Evolutionary conservation across 2,888 invertebrate species (phyloP).

Genomic region (Stenolophus ochropezus): DNA sequence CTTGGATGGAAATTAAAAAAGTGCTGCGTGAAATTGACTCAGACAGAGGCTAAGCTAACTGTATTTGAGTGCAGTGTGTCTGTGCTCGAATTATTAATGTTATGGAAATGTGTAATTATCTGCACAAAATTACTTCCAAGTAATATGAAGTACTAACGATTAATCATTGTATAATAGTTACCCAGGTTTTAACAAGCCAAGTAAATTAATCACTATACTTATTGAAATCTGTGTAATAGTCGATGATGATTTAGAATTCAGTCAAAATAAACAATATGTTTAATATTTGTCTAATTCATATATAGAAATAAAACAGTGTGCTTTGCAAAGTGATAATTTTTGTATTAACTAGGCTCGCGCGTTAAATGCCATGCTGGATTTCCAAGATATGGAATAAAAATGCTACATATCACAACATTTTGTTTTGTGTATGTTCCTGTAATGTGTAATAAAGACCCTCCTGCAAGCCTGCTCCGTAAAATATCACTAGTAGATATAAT

Average conservation of each 20-base stretch:
- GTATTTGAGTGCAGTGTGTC: not conserved
- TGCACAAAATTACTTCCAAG: not conserved
- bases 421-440: too few relatives aligned
- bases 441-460: too few relatives aligned
- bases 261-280: too few relatives aligned
- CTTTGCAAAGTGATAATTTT: too few relatives aligned
- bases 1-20: constrained; percentile 27
- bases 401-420: too few relatives aligned
- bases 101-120: constrained; percentile 19
- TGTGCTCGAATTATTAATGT: constrained; percentile 12
- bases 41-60: not conserved
- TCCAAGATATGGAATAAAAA: too few relatives aligned
- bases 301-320: too few relatives aligned
- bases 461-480: too few relatives aligned
- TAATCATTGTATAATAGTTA: constrained; percentile 10
- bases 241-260: not conserved
- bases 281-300: too few relatives aligned
- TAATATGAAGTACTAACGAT: constrained; percentile 2
- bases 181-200: not conserved
- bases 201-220: not conserved
- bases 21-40: constrained; percentile 35
- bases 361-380: too few relatives aligned
- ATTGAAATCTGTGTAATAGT: not conserved
- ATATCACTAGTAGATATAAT: too few relatives aligned
- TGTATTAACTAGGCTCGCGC: too few relatives aligned